Evolutionary conservation across 2,113 vertebrate genomes (phyloP).

Genomic region (Pseudolaguvia tuberculata): DNA sequence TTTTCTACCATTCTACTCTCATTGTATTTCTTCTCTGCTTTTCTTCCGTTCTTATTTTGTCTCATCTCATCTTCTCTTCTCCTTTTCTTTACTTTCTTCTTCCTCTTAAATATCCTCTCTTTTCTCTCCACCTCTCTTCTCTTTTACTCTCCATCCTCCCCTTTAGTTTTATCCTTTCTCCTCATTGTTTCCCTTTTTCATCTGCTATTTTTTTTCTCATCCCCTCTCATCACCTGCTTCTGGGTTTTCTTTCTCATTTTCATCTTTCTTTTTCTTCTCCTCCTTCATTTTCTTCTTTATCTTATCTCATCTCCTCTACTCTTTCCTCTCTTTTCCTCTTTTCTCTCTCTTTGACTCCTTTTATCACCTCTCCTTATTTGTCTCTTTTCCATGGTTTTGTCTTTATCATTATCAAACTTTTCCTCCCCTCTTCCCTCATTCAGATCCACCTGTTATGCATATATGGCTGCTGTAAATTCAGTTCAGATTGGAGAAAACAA

Average conservation of each 20-base stretch:
- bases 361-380: constrained; percentile 49
- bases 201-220: too few species aligned
- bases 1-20: too few species aligned
- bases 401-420: background rate
- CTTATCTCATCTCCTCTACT: background rate
- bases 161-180: background rate
- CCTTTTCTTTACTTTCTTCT: too few species aligned
- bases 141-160: background rate
- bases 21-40: too few species aligned
- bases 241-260: too few species aligned
- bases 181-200: too few species aligned
- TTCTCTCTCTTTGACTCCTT: too few species aligned
- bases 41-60: too few species aligned
- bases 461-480: constrained; percentile 62
- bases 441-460: background rate
- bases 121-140: background rate
- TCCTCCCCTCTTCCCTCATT: background rate
- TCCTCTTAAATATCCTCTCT: too few species aligned
- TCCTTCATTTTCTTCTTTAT: constrained; percentile 18
- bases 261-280: background rate
- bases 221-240: too few species aligned
- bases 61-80: too few species aligned
- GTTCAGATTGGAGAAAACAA: constrained; percentile 88
- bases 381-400: constrained; percentile 9
- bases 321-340: background rate